Base-by-base conservation (phyloP, 2,888 invertebrate genomes). In the Synanthedon vespiformis region DNA sequence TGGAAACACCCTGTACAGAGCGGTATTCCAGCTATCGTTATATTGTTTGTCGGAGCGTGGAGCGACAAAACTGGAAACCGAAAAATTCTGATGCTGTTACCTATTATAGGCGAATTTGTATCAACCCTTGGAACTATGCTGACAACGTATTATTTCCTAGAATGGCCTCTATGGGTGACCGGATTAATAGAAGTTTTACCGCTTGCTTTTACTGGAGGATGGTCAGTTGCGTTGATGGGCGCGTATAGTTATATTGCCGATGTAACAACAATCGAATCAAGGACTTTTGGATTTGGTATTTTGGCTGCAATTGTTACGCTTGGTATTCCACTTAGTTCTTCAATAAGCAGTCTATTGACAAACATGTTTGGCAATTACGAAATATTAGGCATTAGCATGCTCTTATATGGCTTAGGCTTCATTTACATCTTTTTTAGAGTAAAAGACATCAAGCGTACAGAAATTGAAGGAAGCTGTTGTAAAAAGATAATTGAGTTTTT, bases 241-340 rank as follows among this genome's bases (percentile, higher is more conserved):
- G 78, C 90, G 50, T 89, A 89, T 67, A 90, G 89, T 58, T 91
- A 89, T 59, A 80, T 92, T 5, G 89, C 90, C 18, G 90, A 90
- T 59, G 82, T 90, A 8, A 89, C 91, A 47, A 80, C 89, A 1
- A 54, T 88, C 18, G 89, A 90, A 60, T 84, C 89, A 58, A 80
- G 91, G 22, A 92, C 91, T 1, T 82, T 91, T 50, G 78, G 91
- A 62, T 82, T 91, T 49, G 92, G 91, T 12, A 65, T 90, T n/a
- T 82, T 90, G 11, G 88, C 87, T 52, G 76, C 89, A 4, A 85
- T 90, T 54, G 83, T 84, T 18, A 87, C 87, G 1, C 61, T 89
- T 22, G 85, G 86, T 16, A 63, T 89, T 40, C 89, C 89, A 13
- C 63, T 89, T 18, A 89, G 89, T 10, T 79, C 80, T 6, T 72